Evolutionary conservation across 2,888 invertebrate species (phyloP), one percentile per base, ranked within the genome.

Genomic region (Dermolepida albohirtum): DNA sequence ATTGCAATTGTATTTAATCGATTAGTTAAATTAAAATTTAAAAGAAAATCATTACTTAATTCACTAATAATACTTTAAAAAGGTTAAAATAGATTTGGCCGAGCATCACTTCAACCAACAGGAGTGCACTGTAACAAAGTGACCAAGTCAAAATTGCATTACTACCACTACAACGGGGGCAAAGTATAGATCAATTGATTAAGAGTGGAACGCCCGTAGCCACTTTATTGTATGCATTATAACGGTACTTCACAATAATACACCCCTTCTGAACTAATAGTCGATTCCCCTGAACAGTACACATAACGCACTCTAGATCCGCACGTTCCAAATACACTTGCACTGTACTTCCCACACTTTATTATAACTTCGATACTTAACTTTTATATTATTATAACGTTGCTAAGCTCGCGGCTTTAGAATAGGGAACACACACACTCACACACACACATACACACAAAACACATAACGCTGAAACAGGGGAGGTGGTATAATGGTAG

Each of bases 281-380:
- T 8, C 57, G 57, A 11, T 27, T 16, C 41, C 27, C 50, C 27
- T 50, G 17, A 34, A 34, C 34, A 2, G 34, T 22, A 34, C 34
- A 10, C 34, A 34, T 34, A 34, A 57, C n/a, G 7, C 29, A 22
- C 10, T 57, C 10, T 44, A 44, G 27, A 41, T 39, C 14, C 5
- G 40, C 11, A n/a, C 17, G 16, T 16, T 10, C 12, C 17, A 16
- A 43, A 12, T 55, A 16, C 10, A 11, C 55, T 16, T 41, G 5
- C 27, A 39, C 10, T 34, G 12, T 22, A 44, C 44, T 57, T 57
- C 29, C 57, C 43, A 27, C 27, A 44, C 43, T n/a, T 43, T 57
- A 57, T 57, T 57, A 44, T 57, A 57, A 57, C 57, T 44, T 44
- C n/a, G 57, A 57, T 57, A 44, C 43, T 57, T 57, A 57, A 57